Conservation (phyloP, 2,797 vertebrate species). For the Discoglossus pictus region DNA sequence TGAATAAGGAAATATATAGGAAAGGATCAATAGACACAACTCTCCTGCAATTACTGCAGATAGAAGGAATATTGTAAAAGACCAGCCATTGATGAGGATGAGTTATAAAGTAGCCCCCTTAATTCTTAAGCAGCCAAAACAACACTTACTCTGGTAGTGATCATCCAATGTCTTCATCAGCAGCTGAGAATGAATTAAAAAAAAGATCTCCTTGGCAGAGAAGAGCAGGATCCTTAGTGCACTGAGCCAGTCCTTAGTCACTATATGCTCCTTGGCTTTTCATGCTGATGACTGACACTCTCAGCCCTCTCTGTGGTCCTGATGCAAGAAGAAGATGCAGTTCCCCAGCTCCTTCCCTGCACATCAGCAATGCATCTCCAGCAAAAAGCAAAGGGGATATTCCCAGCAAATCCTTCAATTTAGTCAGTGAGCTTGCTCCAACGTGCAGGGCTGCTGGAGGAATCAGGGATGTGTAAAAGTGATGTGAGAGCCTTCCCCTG, state of each 20-base stretch:
- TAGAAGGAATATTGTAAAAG: not conserved
- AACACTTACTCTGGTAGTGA: slow-evolving; percentile 67
- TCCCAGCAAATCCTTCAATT: slow-evolving; percentile 69
- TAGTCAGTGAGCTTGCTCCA: slow-evolving; percentile 73
- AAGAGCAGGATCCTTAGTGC: slow-evolving; percentile 54
- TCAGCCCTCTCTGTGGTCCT: slow-evolving; percentile 53
- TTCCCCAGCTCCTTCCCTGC: slow-evolving; percentile 55
- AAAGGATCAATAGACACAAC: slow-evolving; percentile 10
- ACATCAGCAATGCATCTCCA: slow-evolving; percentile 58
- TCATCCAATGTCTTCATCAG: slow-evolving; percentile 50
- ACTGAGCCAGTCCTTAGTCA: slow-evolving; percentile 56
- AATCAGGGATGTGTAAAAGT: slow-evolving; percentile 87
- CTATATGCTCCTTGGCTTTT: slow-evolving; percentile 60
- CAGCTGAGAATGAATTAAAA: slow-evolving; percentile 51
- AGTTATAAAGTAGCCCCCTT: slow-evolving; percentile 28
- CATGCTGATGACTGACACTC: slow-evolving; percentile 56
- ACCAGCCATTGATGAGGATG: slow-evolving; percentile 19
- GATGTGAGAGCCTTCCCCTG: slow-evolving; percentile 86
- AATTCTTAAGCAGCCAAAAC: not conserved
- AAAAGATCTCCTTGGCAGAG: slow-evolving; percentile 48
- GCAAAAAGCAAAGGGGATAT: slow-evolving; percentile 56
- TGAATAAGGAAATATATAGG: slow-evolving; percentile 52
- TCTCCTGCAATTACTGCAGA: slow-evolving; percentile 41
- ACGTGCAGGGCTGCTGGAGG: slow-evolving; percentile 80
- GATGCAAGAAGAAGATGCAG: slow-evolving; percentile 60